A percentile compares a stretch with the other conserved stretches of the same genome.
These are phyloP conservation scores for Apis dorsata DNA, from an alignment of 1,140 invertebrate genomes.

Conservation along the genomic window DNA sequence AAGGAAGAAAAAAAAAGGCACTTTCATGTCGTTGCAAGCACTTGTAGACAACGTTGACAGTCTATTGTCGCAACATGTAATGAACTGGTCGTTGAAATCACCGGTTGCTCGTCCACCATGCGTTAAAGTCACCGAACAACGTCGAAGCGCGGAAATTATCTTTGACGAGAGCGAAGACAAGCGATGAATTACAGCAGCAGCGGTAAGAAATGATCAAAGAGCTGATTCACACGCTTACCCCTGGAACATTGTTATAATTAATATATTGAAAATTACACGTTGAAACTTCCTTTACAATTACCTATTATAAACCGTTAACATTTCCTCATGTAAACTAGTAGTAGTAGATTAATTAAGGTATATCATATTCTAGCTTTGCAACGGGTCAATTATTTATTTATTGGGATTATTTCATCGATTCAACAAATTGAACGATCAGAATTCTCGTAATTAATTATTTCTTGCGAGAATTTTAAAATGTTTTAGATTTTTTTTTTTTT, in stretches of 20 bases:
- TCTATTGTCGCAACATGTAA: slow-evolving; percentile 26
- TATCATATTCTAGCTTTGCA: no score
- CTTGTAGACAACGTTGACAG: slow-evolving; percentile 2
- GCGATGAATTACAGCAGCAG: neutral
- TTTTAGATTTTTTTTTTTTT: no score
- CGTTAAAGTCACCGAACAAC: slow-evolving; percentile 45
- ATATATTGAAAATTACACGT: neutral
- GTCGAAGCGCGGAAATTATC: slow-evolving; percentile 7
- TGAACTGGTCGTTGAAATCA: slow-evolving; percentile 55
- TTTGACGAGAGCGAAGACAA: neutral
- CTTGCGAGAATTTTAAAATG: no score
- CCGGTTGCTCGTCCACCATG: slow-evolving; percentile 35
- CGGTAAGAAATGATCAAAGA: neutral
- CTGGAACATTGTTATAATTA: neutral
- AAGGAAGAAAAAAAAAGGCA: neutral
- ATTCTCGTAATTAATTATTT: no score
- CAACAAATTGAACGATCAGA: no score
- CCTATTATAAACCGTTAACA: neutral
- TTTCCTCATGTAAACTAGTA: neutral
- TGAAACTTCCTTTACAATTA: neutral
- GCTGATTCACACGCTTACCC: neutral
- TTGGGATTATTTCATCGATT: no score
- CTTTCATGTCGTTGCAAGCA: neutral
- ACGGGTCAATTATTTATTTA: no score
- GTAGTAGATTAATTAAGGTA: neutral